A percentile compares a stretch with the other conserved stretches of the same genome.
Conservation (phyloP, 2,888 invertebrate species). For the Cerceris rybyensis region DNA sequence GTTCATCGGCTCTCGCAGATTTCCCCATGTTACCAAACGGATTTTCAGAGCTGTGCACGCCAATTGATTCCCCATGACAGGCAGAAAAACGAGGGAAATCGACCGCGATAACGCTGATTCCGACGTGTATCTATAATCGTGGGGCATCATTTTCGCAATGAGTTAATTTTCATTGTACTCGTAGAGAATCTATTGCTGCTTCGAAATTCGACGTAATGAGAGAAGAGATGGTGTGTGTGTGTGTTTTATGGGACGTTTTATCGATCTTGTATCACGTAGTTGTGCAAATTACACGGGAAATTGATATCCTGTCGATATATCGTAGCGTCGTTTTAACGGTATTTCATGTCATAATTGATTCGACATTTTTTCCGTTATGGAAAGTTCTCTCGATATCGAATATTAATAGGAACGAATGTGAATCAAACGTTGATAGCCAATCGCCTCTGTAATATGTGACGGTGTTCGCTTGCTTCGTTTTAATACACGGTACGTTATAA, state of each 20-base stretch:
- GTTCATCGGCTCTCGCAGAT: constrained; percentile 41
- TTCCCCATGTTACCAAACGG: constrained; percentile 23
- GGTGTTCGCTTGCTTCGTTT: no score
- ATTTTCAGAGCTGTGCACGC: constrained; percentile 55
- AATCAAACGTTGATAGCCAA: no score
- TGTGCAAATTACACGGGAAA: neutral
- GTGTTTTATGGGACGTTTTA: no score
- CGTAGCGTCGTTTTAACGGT: neutral
- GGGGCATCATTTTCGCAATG: neutral
- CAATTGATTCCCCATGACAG: constrained; percentile 52
- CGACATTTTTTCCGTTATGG: neutral
- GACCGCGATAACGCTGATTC: constrained; percentile 26
- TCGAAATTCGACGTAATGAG: no score
- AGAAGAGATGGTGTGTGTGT: no score
- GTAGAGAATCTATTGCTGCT: no score
- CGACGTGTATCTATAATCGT: constrained; percentile 25
- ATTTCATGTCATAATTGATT: neutral
- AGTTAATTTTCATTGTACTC: neutral
- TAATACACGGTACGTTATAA: no score
- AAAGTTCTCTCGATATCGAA: neutral
- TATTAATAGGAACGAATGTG: no score
- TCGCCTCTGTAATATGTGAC: no score
- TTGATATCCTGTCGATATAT: neutral
- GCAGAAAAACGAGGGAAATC: constrained; percentile 41
- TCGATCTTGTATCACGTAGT: no score